phyloP scores from a whole-genome alignment of 2,113 vertebrate species.

The Ardeotis arabs region DNA sequence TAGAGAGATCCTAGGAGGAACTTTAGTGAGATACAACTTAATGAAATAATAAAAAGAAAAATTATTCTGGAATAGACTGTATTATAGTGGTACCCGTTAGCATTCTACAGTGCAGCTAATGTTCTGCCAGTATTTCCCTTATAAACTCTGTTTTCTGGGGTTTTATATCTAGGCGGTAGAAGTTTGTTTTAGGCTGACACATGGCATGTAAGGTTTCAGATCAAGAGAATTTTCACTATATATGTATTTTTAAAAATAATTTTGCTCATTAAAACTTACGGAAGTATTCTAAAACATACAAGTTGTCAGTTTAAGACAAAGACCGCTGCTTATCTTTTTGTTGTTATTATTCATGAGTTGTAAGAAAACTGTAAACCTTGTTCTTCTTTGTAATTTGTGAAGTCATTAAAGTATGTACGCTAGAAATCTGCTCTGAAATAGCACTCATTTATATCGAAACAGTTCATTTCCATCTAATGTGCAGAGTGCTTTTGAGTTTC shows the following conservation, averaged over 20 bases:
- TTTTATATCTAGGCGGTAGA: background rate
- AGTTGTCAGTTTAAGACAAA: background rate
- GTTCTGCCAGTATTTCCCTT: slow-evolving; percentile 40
- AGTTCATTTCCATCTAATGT: background rate
- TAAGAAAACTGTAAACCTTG: background rate
- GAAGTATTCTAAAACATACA: background rate
- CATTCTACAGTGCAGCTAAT: slow-evolving; percentile 40
- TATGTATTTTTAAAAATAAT: background rate
- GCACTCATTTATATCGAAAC: background rate
- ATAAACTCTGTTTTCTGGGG: slow-evolving; percentile 17
- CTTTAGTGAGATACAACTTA: slow-evolving; percentile 91
- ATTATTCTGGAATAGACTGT: slow-evolving; percentile 78
- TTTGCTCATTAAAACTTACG: background rate
- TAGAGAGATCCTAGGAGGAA: slow-evolving; percentile 81
- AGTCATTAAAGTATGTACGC: background rate
- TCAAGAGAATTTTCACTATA: background rate
- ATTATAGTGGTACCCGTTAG: slow-evolving; percentile 36
- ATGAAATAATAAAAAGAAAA: slow-evolving; percentile 97
- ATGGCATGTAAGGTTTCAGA: background rate
- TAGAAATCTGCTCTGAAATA: background rate
- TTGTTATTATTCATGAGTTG: background rate
- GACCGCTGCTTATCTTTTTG: background rate
- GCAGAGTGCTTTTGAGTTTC: background rate
- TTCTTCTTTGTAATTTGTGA: background rate
- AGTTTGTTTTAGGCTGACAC: background rate